Percentiles rank a stretch among this genome's conserved stretches.
These are phyloP conservation scores for Phoenicopterus ruber DNA, from an alignment of 2,113 vertebrate species.

Conservation along the genomic window DNA sequence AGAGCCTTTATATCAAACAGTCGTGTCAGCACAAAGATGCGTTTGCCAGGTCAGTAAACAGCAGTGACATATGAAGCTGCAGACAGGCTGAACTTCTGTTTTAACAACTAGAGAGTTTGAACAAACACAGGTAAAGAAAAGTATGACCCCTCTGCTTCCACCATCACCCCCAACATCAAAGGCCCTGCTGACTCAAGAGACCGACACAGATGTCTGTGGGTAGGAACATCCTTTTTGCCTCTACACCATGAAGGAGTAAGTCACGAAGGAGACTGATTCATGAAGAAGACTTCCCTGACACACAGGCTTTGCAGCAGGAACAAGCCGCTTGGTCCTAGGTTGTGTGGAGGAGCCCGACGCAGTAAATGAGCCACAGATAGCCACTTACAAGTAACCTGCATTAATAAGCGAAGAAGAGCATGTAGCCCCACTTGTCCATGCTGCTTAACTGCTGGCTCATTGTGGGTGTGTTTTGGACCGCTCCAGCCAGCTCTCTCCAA, in stretches of 20 bases:
- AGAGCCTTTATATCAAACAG: background rate
- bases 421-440: fast-evolving
- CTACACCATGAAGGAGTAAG: background rate
- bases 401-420: background rate
- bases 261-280: background rate
- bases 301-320: background rate
- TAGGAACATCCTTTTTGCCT: background rate
- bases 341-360: background rate
- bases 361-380: background rate
- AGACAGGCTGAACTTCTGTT: background rate
- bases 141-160: background rate
- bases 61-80: background rate
- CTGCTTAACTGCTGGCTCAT: background rate
- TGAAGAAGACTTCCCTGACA: background rate
- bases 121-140: background rate
- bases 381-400: background rate
- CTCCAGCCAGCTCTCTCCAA: background rate
- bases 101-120: background rate
- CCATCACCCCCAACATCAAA: background rate
- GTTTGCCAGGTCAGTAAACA: background rate
- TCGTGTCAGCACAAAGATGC: background rate
- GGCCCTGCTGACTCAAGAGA: background rate
- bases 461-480: background rate
- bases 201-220: background rate
- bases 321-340: background rate